These are phyloP conservation scores for Cromileptes altivelis DNA, from an alignment of 2,113 vertebrate species.

Conservation along the genomic window DNA sequence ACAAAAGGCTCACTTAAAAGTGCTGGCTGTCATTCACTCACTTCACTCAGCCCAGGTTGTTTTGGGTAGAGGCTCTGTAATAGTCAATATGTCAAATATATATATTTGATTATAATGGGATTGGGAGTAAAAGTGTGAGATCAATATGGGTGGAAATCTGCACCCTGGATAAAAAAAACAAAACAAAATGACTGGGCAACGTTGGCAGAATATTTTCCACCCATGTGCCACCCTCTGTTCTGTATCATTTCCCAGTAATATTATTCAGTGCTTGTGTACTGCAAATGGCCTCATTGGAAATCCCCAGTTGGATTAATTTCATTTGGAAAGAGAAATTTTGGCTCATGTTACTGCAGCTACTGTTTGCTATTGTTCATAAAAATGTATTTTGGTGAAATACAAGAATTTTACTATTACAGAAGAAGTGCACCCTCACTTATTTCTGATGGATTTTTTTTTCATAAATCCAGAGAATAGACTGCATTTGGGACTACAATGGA, in stretches of 20 bases:
- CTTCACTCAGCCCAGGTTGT: background rate
- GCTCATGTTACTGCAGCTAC: constrained; percentile 25
- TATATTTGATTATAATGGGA: background rate
- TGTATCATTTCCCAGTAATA: background rate
- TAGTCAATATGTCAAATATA: background rate
- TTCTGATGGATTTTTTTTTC: background rate
- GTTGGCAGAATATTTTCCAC: background rate
- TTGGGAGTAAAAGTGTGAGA: background rate
- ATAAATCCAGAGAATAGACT: background rate
- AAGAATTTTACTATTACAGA: constrained; percentile 5
- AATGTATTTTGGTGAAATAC: constrained; percentile 1
- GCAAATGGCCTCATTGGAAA: constrained; percentile 30
- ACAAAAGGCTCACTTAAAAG: background rate
- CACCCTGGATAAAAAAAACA: background rate
- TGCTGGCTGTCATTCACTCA: background rate
- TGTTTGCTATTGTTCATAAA: constrained; percentile 15
- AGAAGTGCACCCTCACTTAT: background rate
- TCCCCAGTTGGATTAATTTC: constrained; percentile 47
- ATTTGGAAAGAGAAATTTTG: constrained; percentile 49
- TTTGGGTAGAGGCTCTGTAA: background rate
- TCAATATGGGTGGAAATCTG: background rate
- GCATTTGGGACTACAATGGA: background rate
- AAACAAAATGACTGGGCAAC: background rate
- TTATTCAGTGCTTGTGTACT: background rate
- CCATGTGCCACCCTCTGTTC: background rate